Conservation (phyloP, 2,888 invertebrate species). For the Saturnia japonica region DNA sequence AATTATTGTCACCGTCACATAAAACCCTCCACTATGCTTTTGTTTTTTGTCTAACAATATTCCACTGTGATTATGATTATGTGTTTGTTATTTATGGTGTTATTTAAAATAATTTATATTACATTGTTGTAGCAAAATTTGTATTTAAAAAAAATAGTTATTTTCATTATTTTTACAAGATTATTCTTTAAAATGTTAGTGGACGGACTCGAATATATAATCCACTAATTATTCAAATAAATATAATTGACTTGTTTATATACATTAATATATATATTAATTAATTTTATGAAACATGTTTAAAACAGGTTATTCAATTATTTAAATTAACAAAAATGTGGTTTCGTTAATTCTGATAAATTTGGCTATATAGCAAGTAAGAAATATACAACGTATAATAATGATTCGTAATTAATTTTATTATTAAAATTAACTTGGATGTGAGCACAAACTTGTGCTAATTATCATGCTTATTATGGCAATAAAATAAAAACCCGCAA, state of each 20-base stretch:
- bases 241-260: not conserved
- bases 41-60: not conserved
- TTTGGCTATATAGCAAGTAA: not conserved
- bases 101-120: not conserved
- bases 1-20: conserved; percentile 29
- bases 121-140: not conserved
- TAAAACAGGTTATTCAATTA: not conserved
- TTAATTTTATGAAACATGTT: not conserved
- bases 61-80: not conserved
- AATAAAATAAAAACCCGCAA: too few relatives aligned
- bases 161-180: not conserved
- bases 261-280: not conserved
- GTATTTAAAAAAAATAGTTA: not conserved
- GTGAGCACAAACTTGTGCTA: not conserved
- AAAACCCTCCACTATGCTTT: conserved; percentile 9
- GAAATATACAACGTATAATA: not conserved
- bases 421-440: too few relatives aligned
- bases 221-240: not conserved
- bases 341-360: not conserved
- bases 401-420: not conserved
- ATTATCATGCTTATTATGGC: not conserved
- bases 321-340: not conserved
- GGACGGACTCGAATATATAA: not conserved
- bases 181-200: not conserved
- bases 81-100: not conserved